phyloP scores from a whole-genome alignment of 92 coral and sea anemone species.

The Epizoanthus scotinus region DNA sequence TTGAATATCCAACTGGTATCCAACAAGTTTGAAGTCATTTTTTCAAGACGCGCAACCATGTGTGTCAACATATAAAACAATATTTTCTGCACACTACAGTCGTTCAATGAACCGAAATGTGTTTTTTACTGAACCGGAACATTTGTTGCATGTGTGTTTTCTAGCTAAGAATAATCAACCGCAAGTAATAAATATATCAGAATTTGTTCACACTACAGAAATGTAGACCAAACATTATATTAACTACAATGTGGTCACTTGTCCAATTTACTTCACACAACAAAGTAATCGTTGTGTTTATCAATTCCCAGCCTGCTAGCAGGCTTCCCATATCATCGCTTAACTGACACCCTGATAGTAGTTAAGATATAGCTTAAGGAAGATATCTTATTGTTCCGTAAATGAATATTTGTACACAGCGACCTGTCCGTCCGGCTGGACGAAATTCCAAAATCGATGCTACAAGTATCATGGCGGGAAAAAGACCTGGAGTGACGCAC shows the following conservation, averaged over 20 bases:
- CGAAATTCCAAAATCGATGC: not conserved
- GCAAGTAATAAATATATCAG: not conserved
- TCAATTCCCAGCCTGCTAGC: not conserved
- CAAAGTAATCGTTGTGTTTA: not conserved
- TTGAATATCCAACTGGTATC: too few species aligned
- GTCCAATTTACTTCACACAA: not conserved
- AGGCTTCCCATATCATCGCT: not conserved
- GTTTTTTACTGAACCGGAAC: too few species aligned
- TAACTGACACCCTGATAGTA: constrained; percentile 7
- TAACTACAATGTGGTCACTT: not conserved
- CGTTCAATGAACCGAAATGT: too few species aligned
- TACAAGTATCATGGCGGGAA: not conserved
- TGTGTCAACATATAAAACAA: too few species aligned
- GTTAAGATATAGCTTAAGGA: not conserved
- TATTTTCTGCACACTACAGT: too few species aligned
- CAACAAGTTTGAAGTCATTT: too few species aligned
- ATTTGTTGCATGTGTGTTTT: too few species aligned
- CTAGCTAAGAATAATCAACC: not conserved
- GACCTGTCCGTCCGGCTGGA: constrained; percentile 16
- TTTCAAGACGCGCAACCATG: too few species aligned
- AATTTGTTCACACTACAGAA: constrained; percentile 9
- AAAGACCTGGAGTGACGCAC: not conserved
- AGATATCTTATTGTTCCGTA: not conserved
- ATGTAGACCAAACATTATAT: constrained; percentile 8
- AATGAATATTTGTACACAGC: not conserved